A percentile compares a stretch with the other conserved stretches of the same genome.
These are phyloP conservation scores for Bolinopsis microptera DNA, from an alignment of 37 sponge, comb jelly and placozoan genomes.

Conservation along the genomic window DNA sequence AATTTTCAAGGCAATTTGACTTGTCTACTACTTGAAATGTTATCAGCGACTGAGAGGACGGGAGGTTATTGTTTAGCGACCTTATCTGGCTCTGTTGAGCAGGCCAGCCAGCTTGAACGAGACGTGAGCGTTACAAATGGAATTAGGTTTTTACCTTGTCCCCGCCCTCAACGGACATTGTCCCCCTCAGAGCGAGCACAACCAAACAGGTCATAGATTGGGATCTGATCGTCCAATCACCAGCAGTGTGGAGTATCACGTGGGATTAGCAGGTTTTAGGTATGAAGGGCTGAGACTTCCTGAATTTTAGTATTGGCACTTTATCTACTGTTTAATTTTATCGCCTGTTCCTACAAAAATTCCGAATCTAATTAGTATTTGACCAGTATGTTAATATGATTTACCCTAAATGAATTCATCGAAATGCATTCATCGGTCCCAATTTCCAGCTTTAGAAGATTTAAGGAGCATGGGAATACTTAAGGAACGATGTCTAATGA, in stretches of 20 bases:
- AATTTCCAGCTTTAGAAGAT: neutral
- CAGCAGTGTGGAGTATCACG: neutral
- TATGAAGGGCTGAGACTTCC: neutral
- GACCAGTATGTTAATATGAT: constrained; percentile 62
- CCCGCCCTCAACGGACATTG: neutral
- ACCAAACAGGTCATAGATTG: neutral
- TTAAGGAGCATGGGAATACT: neutral
- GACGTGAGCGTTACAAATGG: neutral
- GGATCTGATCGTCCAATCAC: neutral
- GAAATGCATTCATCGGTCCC: constrained; percentile 11
- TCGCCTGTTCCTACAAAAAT: constrained; percentile 42
- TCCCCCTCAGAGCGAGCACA: neutral
- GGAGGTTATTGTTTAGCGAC: neutral
- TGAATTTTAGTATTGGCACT: neutral
- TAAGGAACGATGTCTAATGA: neutral
- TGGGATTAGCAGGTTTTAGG: neutral
- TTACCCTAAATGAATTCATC: constrained; percentile 3
- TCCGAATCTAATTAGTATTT: constrained; percentile 52
- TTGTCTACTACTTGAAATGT: neutral
- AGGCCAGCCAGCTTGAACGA: neutral
- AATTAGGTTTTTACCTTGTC: neutral
- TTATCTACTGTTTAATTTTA: constrained; percentile 48
- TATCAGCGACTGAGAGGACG: neutral
- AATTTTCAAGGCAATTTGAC: neutral
- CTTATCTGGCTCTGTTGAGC: neutral